Percentiles rank a stretch among this genome's conserved stretches.
These are phyloP conservation scores for Hyles vespertilio DNA, from an alignment of 1,140 invertebrate species.

Conservation along the genomic window DNA sequence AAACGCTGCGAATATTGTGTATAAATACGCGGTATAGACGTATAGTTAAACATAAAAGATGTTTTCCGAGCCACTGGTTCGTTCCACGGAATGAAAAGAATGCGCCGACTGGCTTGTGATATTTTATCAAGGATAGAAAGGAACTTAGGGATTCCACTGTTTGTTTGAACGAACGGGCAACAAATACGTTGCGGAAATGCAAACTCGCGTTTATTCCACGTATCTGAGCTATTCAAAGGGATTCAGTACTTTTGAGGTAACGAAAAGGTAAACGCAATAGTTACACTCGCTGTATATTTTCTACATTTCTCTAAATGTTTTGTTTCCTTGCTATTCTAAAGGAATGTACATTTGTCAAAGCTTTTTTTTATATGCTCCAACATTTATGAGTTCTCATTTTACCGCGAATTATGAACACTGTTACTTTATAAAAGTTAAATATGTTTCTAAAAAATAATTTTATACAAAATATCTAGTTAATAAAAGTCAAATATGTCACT, in stretches of 20 bases:
- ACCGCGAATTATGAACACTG: too few species aligned
- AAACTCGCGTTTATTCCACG: constrained; percentile 59
- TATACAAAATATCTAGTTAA: too few species aligned
- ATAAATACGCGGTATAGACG: constrained; percentile 35
- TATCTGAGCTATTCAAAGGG: constrained; percentile 58
- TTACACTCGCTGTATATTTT: constrained; percentile 27
- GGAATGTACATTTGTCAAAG: too few species aligned
- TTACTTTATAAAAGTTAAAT: too few species aligned
- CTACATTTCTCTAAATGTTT: background rate
- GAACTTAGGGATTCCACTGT: constrained; percentile 60
- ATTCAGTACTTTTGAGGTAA: constrained; percentile 45
- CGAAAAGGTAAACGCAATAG: constrained; percentile 44
- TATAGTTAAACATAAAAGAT: constrained; percentile 55
- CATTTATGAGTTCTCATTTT: too few species aligned
- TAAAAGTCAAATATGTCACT: too few species aligned
- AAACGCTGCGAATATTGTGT: constrained; percentile 2
- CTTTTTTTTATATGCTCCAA: too few species aligned
- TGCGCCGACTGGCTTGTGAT: constrained; percentile 59
- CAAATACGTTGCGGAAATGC: constrained; percentile 65
- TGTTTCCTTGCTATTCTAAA: too few species aligned
- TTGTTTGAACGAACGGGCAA: constrained; percentile 63
- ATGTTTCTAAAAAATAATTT: too few species aligned
- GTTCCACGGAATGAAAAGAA: constrained; percentile 50
- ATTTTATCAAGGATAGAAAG: constrained; percentile 65
- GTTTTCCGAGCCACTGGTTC: constrained; percentile 57